phyloP scores from a whole-genome alignment of 1,140 invertebrate species.

The Acromyrmex heyeri region DNA sequence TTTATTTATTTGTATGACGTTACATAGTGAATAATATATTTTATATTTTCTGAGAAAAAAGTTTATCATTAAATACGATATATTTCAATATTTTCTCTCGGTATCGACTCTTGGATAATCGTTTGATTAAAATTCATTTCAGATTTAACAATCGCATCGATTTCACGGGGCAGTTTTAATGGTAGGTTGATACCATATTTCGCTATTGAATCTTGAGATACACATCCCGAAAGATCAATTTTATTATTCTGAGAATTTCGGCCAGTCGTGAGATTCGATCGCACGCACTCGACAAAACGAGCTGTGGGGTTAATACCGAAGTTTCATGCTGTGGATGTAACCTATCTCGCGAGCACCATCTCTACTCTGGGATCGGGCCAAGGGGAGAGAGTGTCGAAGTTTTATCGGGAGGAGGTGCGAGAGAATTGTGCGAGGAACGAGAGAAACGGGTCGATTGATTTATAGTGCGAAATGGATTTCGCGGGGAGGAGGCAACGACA shows the following conservation, averaged over 20 bases:
- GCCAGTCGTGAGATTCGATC: constrained; percentile 57
- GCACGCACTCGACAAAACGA: constrained; percentile 54
- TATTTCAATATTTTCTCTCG: neutral
- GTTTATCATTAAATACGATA: neutral
- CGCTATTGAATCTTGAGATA: constrained; percentile 12
- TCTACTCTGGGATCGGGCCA: constrained; percentile 50
- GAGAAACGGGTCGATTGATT: constrained; percentile 78
- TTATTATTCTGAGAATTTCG: constrained; percentile 54
- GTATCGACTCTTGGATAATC: neutral
- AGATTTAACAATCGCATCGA: neutral
- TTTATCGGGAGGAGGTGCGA: constrained; percentile 77
- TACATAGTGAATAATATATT: neutral
- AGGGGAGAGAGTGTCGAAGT: constrained; percentile 69
- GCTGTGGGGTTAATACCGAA: constrained; percentile 29
- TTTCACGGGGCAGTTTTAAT: constrained; percentile 9
- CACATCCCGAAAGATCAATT: constrained; percentile 30
- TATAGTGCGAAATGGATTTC: constrained; percentile 82
- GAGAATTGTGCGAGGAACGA: constrained; percentile 59
- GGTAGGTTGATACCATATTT: constrained; percentile 17
- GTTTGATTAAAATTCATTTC: neutral
- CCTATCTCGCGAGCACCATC: constrained; percentile 71
- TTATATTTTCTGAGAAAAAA: neutral
- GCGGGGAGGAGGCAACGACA: constrained; percentile 78
- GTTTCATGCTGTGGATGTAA: constrained; percentile 61
- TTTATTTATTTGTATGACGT: neutral